Base-by-base conservation (phyloP, 2,888 invertebrate species). In the Eupithecia centaureata region DNA sequence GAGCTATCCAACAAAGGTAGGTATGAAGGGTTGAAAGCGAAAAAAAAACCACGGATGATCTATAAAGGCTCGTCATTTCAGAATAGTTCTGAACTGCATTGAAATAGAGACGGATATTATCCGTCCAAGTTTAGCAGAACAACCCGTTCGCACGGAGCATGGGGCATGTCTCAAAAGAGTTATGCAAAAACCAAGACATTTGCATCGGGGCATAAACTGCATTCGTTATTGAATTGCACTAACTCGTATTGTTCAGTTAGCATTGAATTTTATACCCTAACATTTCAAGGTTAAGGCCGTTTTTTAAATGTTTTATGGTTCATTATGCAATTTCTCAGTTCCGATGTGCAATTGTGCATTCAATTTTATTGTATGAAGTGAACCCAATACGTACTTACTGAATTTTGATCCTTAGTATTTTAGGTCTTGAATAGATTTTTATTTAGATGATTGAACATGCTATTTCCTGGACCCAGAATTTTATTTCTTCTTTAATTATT, bases 101-200 rank as follows among this genome's bases (percentile, higher is more conserved):
- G 8, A 18, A 18, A 42, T 18, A 67, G 54, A 54, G 63, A 25
- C 67, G 63, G 54, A 30, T 35, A 27, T 12, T 18, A 54, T 42
- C 59, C 32, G 22, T n/a, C 25, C 15, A 64, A 61, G 2, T 25
- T 57, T 25, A 57, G 5, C 1, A 2, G 12, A 8, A 3, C 65
- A 63, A 12, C 63, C 42, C 65, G 56, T 22, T n/a, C 8, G 8
- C 30, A 52, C 59, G 15, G 42, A 58, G 33, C 77, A 77, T 78
- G 78, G 82, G 81, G 81, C 79, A 76, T 77, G 76, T 80, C 83
- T 85, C 86, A 88, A 83, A 83, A 72, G 75, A 77, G 79, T 83
- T 85, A 84, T 82, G 85, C 84, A 81, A 85, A 86, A 83, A 80
- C 69, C 56, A 65, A 35, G 63, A 38, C 63, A 69, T 65, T 69